Conservation (phyloP, 2,113 vertebrate species). For the Thunnus maccoyii region DNA sequence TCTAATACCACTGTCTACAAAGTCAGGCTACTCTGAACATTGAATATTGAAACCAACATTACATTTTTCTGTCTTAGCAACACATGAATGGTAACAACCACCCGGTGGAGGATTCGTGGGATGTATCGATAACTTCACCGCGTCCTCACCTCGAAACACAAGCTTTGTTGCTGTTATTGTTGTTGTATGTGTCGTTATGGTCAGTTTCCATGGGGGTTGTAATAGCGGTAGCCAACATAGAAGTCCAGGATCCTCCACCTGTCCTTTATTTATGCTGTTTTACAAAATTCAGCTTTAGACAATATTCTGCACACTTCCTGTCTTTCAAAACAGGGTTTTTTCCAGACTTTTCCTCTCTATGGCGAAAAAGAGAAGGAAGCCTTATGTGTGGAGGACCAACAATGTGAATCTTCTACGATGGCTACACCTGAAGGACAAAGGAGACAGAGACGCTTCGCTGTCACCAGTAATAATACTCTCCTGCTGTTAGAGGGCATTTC, state of each 20-base stretch:
- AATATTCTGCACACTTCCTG: not conserved
- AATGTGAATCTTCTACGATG: slow-evolving; percentile 44
- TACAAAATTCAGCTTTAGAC: not conserved
- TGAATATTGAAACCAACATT: slow-evolving; percentile 77
- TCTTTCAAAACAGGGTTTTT: not conserved
- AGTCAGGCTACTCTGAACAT: slow-evolving; percentile 77
- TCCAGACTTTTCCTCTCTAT: slow-evolving; percentile 3
- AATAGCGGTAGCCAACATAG: slow-evolving; percentile 45
- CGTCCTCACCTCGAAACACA: slow-evolving; percentile 42
- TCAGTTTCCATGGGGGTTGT: slow-evolving; percentile 35
- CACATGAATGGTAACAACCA: slow-evolving; percentile 49
- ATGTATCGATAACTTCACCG: slow-evolving; percentile 6
- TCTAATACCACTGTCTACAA: slow-evolving; percentile 78
- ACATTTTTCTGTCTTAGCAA: slow-evolving; percentile 72
- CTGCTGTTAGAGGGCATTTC: slow-evolving; percentile 57
- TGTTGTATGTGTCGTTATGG: slow-evolving; percentile 54
- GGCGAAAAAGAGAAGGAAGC: not conserved
- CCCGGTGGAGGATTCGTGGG: slow-evolving; percentile 39
- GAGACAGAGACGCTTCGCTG: slow-evolving; percentile 48
- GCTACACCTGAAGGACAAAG: slow-evolving; percentile 64
- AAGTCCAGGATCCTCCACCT: slow-evolving; percentile 36
- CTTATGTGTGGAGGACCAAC: not conserved
- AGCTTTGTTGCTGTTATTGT: slow-evolving; percentile 53
- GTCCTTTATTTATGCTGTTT: not conserved
- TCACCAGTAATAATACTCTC: slow-evolving; percentile 65